Evolutionary conservation across 2,113 vertebrate species (phyloP).

Genomic region (Misgurnus mizolepis): DNA sequence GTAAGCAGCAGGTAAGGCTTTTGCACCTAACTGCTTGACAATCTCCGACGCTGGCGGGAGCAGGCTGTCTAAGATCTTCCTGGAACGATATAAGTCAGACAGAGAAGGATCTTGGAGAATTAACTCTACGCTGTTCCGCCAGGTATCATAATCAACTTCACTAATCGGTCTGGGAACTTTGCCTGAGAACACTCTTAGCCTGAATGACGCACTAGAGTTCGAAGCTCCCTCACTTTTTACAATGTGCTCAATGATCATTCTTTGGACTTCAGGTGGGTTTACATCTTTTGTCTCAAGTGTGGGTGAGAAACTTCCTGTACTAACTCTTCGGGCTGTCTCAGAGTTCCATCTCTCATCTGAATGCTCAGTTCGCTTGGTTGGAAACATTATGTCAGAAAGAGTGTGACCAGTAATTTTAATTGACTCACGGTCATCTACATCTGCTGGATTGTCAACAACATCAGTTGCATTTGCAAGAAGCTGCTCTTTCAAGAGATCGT

Average conservation of each 20-base stretch:
- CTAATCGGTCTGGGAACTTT: constrained; percentile 22
- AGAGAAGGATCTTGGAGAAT: constrained; percentile 29
- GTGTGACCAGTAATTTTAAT: background rate
- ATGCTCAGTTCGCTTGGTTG: background rate
- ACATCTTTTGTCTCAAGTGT: background rate
- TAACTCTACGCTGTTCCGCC: constrained; percentile 19
- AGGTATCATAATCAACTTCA: constrained; percentile 42
- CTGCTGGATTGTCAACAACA: background rate
- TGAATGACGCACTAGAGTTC: constrained; percentile 18
- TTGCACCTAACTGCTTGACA: constrained; percentile 27
- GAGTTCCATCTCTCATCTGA: background rate
- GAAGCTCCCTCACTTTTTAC: constrained; percentile 35
- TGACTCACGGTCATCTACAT: background rate
- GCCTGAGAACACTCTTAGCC: constrained; percentile 40
- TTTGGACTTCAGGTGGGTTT: constrained; percentile 39
- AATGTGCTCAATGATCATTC: constrained; percentile 41
- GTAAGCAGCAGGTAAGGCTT: background rate
- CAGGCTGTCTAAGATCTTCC: constrained; percentile 38
- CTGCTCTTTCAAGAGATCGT: constrained; percentile 9
- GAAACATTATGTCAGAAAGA: background rate
- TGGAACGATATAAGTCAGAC: constrained; percentile 23
- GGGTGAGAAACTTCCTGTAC: constrained; percentile 1
- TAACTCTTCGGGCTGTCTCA: background rate
- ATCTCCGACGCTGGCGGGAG: constrained; percentile 34
- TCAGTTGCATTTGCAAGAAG: background rate